Evolutionary conservation across 1,140 invertebrate species (phyloP).

Genomic region (Caerostris extrusa): DNA sequence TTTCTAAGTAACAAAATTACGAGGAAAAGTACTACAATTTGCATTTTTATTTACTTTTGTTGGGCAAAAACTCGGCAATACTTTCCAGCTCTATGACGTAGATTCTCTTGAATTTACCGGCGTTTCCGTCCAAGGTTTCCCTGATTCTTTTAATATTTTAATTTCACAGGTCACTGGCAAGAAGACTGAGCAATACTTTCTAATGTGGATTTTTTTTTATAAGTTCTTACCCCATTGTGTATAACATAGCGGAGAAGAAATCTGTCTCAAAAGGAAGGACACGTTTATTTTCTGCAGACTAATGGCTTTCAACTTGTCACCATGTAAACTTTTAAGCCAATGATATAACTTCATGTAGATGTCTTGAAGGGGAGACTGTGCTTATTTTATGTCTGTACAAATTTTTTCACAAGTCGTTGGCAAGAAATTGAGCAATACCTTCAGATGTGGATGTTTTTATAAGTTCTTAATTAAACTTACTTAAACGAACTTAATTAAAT

Average conservation of each 20-base stretch:
- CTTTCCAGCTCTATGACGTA: neutral
- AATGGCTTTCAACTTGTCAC: neutral
- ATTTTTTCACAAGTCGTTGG: too few species aligned
- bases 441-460: neutral
- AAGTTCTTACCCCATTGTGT: neutral
- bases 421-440: neutral
- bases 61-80: neutral
- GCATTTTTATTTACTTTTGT: neutral
- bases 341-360: neutral
- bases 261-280: neutral
- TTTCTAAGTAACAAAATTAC: neutral
- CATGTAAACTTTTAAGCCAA: neutral
- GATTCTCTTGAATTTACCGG: neutral
- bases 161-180: neutral
- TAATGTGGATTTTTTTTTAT: neutral
- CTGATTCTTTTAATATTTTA: constrained; percentile 8
- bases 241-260: neutral
- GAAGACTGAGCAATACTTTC: neutral
- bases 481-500: too few species aligned
- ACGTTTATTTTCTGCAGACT: neutral
- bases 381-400: neutral
- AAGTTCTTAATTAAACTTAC: too few species aligned
- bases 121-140: neutral
- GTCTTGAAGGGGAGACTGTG: neutral
- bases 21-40: neutral